Percentiles rank a stretch among this genome's conserved stretches.
phyloP scores from a whole-genome alignment of 2,888 invertebrate species.

The Osmoderma eremita region DNA sequence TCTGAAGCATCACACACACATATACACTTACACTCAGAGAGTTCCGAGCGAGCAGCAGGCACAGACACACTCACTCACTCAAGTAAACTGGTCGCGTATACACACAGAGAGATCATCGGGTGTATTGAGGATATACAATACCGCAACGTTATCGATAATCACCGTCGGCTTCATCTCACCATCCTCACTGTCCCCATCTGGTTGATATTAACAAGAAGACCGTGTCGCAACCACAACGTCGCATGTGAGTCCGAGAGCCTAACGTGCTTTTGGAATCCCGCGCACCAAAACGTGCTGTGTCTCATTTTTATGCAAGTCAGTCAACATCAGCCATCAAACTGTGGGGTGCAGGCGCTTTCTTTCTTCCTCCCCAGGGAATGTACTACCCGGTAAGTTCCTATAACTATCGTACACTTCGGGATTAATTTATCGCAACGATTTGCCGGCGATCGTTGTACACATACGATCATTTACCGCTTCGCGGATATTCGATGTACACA shows the following conservation, averaged over 20 bases:
- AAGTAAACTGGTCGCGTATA: not conserved
- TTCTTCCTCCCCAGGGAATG: constrained; percentile 96
- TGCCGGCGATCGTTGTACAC: constrained; percentile 19
- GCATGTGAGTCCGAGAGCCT: constrained; percentile 43
- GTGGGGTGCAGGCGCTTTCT: constrained; percentile 96
- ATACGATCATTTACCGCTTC: no score
- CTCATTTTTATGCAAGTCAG: constrained; percentile 68
- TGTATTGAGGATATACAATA: no score
- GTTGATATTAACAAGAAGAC: not conserved
- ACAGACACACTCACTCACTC: not conserved
- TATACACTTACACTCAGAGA: constrained; percentile 2
- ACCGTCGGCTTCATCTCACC: constrained; percentile 12
- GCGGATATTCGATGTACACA: not conserved
- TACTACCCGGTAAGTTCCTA: constrained; percentile 91
- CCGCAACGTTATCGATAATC: not conserved
- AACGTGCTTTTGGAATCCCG: constrained; percentile 12
- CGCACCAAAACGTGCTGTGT: constrained; percentile 52
- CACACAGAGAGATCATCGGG: constrained; percentile 9
- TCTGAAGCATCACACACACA: constrained; percentile 3
- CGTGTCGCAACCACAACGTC: constrained; percentile 9
- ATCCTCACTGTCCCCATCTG: constrained; percentile 8
- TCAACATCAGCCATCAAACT: constrained; percentile 87
- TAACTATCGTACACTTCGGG: not conserved
- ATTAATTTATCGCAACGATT: constrained; percentile 1
- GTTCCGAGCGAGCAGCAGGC: not conserved